Percentiles rank a stretch among this genome's conserved stretches.
Evolutionary conservation across 2,888 invertebrate genomes (phyloP).

Genomic region (Drosophila differens): DNA sequence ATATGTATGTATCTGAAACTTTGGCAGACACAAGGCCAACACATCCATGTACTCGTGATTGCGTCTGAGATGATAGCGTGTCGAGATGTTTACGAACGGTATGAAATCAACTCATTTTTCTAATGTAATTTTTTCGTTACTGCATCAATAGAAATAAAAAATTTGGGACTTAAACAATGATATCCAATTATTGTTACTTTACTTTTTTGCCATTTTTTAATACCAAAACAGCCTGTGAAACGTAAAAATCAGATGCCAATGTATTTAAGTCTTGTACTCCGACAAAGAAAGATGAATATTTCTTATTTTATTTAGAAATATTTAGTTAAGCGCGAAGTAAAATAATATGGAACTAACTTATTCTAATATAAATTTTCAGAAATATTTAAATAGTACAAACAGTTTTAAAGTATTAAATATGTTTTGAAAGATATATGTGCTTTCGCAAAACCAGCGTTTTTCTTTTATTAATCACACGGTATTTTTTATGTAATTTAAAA

Average conservation of each 20-base stretch:
- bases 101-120: neutral
- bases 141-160: too few relatives aligned
- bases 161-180: neutral
- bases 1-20: slow-evolving; percentile 21
- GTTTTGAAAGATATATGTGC: neutral
- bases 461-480: neutral
- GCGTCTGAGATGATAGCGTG: slow-evolving; percentile 16
- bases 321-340: neutral
- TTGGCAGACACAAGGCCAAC: slow-evolving; percentile 22
- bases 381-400: neutral
- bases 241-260: neutral
- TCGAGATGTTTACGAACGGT: neutral
- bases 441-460: neutral
- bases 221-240: neutral
- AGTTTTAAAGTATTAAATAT: neutral
- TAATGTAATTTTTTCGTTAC: too few relatives aligned
- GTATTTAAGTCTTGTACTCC: neutral
- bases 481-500: neutral
- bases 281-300: neutral
- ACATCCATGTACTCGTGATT: neutral
- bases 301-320: neutral
- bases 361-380: neutral
- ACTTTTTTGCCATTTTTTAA: neutral
- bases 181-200: neutral
- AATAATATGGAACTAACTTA: neutral